phyloP scores from a whole-genome alignment of 2,888 invertebrate genomes.

The Andricus curvator region DNA sequence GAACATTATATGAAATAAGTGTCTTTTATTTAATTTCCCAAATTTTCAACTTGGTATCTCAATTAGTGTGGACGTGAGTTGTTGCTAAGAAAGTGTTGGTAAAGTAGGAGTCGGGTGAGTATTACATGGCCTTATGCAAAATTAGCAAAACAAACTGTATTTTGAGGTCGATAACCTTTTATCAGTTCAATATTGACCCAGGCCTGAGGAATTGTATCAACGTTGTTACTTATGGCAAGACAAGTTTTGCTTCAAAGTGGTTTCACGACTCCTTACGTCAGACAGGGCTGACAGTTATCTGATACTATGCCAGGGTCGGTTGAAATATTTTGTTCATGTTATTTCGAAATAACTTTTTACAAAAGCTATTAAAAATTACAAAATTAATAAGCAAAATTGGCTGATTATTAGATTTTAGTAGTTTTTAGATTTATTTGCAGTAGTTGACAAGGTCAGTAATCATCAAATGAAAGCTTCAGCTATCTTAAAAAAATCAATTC shows the following conservation, averaged over 20 bases:
- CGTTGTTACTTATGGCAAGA: not conserved
- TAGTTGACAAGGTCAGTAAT: too few relatives aligned
- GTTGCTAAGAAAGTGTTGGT: not conserved
- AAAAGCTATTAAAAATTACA: too few relatives aligned
- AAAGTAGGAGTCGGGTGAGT: not conserved
- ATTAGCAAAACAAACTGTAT: too few relatives aligned
- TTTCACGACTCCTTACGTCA: conserved; percentile 61
- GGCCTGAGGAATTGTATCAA: too few relatives aligned
- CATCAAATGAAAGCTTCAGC: too few relatives aligned
- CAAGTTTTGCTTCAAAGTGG: conserved; percentile 58
- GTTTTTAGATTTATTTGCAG: too few relatives aligned
- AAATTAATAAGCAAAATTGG: too few relatives aligned
- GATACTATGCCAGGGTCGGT: conserved; percentile 41
- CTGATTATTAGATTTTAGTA: too few relatives aligned
- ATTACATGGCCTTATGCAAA: too few relatives aligned
- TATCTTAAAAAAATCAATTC: too few relatives aligned
- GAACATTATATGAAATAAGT: too few relatives aligned
- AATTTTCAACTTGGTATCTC: not conserved
- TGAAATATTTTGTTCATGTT: not conserved
- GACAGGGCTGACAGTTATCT: conserved; percentile 57
- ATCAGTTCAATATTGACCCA: conserved; percentile 31
- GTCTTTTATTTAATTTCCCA: not conserved
- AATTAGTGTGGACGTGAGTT: not conserved
- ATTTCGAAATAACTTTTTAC: too few relatives aligned
- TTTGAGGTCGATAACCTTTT: not conserved